A percentile compares a stretch with the other conserved stretches of the same genome.
These are phyloP conservation scores for Thamnaconus septentrionalis DNA, from an alignment of 2,113 vertebrate species.

Conservation along the genomic window DNA sequence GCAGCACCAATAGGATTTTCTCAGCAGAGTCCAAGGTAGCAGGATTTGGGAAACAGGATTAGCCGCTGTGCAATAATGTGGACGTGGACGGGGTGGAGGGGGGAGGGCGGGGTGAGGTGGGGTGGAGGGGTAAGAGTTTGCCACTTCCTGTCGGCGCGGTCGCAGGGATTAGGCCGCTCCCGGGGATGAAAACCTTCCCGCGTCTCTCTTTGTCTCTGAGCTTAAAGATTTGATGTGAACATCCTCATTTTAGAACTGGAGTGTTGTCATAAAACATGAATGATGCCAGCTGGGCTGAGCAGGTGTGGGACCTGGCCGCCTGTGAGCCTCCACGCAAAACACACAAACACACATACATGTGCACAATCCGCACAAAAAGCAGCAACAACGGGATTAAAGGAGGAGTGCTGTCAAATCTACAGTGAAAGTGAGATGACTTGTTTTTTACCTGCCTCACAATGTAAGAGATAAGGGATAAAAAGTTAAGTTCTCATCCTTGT, in stretches of 20 bases:
- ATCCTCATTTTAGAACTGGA: constrained; percentile 49
- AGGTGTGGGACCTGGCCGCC: neutral
- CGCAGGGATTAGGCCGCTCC: constrained; percentile 47
- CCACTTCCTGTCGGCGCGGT: constrained; percentile 37
- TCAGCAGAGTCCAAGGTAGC: constrained; percentile 65
- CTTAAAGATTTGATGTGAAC: constrained; percentile 47
- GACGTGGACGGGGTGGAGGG: constrained; percentile 57
- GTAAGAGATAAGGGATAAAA: too few species aligned
- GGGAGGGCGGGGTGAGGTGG: constrained; percentile 27
- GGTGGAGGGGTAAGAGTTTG: constrained; percentile 25
- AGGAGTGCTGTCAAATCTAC: neutral
- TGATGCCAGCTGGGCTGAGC: too few species aligned
- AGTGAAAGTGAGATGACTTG: too few species aligned
- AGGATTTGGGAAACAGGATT: constrained; percentile 81
- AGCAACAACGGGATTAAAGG: neutral
- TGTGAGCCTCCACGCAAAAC: neutral
- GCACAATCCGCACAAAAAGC: neutral
- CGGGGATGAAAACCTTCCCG: constrained; percentile 43
- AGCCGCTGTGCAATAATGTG: constrained; percentile 75
- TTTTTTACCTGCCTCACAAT: too few species aligned
- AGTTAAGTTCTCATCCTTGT: too few species aligned
- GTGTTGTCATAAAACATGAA: too few species aligned
- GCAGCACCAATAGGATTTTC: constrained; percentile 74
- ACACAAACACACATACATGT: neutral
- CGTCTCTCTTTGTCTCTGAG: constrained; percentile 11